These are phyloP conservation scores for Diarsia dahlii DNA, from an alignment of 2,888 invertebrate genomes.

Conservation along the genomic window DNA sequence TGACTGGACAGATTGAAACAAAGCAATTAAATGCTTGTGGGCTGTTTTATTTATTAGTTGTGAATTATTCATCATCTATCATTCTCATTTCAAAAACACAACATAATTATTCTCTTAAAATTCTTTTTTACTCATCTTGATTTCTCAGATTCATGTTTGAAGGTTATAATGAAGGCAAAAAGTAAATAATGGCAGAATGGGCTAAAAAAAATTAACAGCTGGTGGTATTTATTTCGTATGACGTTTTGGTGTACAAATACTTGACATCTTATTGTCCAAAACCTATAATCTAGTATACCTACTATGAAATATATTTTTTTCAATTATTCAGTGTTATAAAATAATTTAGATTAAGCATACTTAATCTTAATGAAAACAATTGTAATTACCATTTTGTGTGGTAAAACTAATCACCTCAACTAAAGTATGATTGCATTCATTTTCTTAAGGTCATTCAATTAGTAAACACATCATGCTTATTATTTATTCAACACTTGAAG, in stretches of 20 bases:
- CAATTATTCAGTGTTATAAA: neutral
- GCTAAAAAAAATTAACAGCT: constrained; percentile 35
- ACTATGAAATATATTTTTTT: neutral
- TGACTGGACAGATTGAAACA: constrained; percentile 62
- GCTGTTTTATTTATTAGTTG: constrained; percentile 35
- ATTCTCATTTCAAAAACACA: constrained; percentile 23
- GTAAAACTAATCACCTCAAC: constrained; percentile 5
- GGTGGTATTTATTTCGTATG: constrained; percentile 18
- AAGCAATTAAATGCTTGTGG: constrained; percentile 37
- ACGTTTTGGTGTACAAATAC: neutral
- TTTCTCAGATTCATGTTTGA: constrained; percentile 15
- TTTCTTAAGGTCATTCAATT: constrained; percentile 10
- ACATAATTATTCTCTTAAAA: neutral
- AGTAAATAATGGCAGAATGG: constrained; percentile 9
- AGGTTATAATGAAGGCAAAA: constrained; percentile 11
- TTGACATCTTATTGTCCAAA: neutral
- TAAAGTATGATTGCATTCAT: constrained; percentile 1
- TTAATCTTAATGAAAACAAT: neutral
- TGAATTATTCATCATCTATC: constrained; percentile 26
- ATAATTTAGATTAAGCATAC: neutral
- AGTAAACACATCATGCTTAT: constrained; percentile 10
- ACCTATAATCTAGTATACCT: neutral
- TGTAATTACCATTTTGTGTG: constrained; percentile 11
- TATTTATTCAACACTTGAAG: constrained; percentile 22
- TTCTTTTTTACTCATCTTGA: neutral